Percentiles rank a stretch among this genome's conserved stretches.
Conservation (phyloP, 2,113 vertebrate species). For the Sitta europaea region DNA sequence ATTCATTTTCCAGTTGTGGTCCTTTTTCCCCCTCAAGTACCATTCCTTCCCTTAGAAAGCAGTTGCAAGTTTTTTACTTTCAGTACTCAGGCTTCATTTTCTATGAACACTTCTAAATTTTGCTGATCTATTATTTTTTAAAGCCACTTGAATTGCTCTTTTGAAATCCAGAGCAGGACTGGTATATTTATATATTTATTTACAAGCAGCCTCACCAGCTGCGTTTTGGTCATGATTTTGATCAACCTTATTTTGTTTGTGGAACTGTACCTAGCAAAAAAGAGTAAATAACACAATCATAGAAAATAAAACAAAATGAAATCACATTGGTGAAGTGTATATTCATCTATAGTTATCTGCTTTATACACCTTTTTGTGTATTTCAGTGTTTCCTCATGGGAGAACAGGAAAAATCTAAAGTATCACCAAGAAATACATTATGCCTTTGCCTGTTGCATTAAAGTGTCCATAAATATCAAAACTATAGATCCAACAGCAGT, state of each 20-base stretch:
- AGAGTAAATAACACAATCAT: not conserved
- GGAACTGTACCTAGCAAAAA: not conserved
- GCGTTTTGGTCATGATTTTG: not conserved
- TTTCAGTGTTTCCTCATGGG: not conserved
- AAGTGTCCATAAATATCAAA: not conserved
- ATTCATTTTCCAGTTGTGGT: not conserved
- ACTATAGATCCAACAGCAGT: not conserved
- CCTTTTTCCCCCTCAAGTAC: too few relatives aligned
- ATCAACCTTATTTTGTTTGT: not conserved
- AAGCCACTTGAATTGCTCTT: not conserved
- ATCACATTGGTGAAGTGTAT: not conserved
- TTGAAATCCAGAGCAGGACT: not conserved
- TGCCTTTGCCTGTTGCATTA: not conserved
- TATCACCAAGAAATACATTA: not conserved
- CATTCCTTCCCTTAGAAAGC: not conserved
- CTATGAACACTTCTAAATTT: not conserved
- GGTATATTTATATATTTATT: not conserved
- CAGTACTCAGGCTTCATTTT: not conserved
- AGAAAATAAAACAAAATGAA: not conserved
- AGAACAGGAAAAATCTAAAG: not conserved
- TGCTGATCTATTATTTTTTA: not conserved
- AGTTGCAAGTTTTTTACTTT: not conserved
- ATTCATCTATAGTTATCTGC: not conserved
- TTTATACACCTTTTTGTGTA: not conserved
- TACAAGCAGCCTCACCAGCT: not conserved